Conservation (phyloP, 2,797 vertebrate species). For the Natrix natrix region DNA sequence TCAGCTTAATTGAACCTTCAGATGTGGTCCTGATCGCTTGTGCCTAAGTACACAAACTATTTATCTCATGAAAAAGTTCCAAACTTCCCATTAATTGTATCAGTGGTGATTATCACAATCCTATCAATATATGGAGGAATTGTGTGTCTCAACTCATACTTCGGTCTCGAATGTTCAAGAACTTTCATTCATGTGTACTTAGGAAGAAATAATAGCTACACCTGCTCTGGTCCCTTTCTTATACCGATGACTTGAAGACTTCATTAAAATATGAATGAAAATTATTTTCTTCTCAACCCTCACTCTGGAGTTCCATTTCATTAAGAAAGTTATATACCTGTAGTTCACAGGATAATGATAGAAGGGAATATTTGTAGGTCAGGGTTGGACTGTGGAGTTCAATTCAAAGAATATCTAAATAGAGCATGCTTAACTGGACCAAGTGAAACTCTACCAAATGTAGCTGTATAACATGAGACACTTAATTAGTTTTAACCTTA, state of each 20-base stretch:
- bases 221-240: neutral
- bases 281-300: neutral
- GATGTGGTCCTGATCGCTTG: neutral
- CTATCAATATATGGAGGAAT: neutral
- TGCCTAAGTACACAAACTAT: neutral
- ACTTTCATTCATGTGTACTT: neutral
- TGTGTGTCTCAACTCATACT: neutral
- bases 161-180: neutral
- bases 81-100: neutral
- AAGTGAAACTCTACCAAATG: neutral
- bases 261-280: neutral
- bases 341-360: neutral
- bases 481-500: neutral
- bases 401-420: neutral
- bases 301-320: neutral
- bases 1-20: neutral
- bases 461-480: neutral
- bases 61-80: neutral
- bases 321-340: neutral
- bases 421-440: neutral
- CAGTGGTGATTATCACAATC: neutral
- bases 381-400: neutral
- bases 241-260: neutral
- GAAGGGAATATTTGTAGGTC: neutral
- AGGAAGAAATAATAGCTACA: neutral